Percentiles rank a stretch among this genome's conserved stretches.
Conservation (phyloP, 2,888 invertebrate genomes). For the Elegia similella region DNA sequence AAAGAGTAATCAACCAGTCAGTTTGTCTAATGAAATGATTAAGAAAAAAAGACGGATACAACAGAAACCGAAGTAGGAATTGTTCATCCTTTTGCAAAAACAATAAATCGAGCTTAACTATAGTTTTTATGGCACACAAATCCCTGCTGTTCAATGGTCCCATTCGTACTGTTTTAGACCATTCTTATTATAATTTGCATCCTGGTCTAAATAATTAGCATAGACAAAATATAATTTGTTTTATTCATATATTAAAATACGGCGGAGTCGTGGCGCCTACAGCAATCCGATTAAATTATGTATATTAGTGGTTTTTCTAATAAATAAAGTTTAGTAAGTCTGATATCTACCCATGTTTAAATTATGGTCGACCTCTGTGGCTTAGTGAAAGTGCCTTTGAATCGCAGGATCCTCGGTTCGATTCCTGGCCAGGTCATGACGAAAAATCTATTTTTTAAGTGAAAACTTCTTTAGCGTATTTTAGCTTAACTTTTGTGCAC, state of each 20-base stretch:
- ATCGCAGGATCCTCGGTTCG: too few relatives aligned
- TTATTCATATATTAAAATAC: constrained; percentile 12
- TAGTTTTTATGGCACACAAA: neutral
- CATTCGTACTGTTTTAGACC: constrained; percentile 25
- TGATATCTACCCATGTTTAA: too few relatives aligned
- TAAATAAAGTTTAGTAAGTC: neutral
- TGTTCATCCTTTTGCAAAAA: neutral
- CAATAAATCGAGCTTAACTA: neutral
- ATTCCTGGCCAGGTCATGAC: too few relatives aligned
- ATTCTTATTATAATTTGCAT: constrained; percentile 28
- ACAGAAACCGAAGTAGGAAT: too few relatives aligned
- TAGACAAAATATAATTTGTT: constrained; percentile 1
- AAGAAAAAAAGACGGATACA: too few relatives aligned
- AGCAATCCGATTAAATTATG: constrained; percentile 2
- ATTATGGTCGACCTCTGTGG: too few relatives aligned
- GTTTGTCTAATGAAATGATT: too few relatives aligned
- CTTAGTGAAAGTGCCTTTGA: too few relatives aligned
- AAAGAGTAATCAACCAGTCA: too few relatives aligned
- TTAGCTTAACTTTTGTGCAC: too few relatives aligned
- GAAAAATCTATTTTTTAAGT: too few relatives aligned
- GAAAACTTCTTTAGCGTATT: too few relatives aligned
- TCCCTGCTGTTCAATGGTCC: constrained; percentile 7
- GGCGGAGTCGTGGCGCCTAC: neutral
- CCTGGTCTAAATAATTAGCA: constrained; percentile 11
- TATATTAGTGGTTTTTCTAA: neutral